Evolutionary conservation across 2,888 invertebrate genomes (phyloP).

Genomic region (Hyposoter didymator): DNA sequence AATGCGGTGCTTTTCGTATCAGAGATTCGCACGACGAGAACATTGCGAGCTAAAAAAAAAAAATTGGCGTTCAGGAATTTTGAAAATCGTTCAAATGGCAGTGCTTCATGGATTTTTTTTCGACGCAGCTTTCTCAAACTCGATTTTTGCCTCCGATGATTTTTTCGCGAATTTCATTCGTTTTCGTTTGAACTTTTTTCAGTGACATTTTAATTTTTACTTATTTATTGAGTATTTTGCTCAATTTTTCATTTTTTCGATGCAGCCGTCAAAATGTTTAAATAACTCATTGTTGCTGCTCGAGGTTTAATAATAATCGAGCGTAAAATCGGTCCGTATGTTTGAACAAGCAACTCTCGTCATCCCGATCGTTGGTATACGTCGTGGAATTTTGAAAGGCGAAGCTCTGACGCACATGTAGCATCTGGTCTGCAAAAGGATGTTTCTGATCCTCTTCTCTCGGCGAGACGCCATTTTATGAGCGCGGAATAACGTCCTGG

Average conservation of each 20-base stretch:
- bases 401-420: background rate
- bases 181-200: background rate
- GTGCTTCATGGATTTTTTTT: too few species aligned
- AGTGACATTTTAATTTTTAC: background rate
- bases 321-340: background rate
- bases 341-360: background rate
- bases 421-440: slow-evolving; percentile 50
- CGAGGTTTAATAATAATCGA: background rate
- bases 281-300: background rate
- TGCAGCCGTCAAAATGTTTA: background rate
- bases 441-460: slow-evolving; percentile 31
- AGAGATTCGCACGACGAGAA: background rate
- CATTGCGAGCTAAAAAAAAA: too few species aligned
- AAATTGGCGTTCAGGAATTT: background rate
- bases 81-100: too few species aligned
- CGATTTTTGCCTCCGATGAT: too few species aligned
- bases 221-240: background rate
- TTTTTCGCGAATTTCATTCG: too few species aligned
- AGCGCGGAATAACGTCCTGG: slow-evolving; percentile 11
- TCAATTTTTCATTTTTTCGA: background rate
- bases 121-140: too few species aligned
- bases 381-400: slow-evolving; percentile 5
- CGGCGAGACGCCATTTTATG: slow-evolving; percentile 9
- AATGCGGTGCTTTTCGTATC: background rate
- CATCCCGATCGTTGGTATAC: background rate